phyloP scores from a whole-genome alignment of 2,797 vertebrate genomes.

The Pagetopsis macropterus region DNA sequence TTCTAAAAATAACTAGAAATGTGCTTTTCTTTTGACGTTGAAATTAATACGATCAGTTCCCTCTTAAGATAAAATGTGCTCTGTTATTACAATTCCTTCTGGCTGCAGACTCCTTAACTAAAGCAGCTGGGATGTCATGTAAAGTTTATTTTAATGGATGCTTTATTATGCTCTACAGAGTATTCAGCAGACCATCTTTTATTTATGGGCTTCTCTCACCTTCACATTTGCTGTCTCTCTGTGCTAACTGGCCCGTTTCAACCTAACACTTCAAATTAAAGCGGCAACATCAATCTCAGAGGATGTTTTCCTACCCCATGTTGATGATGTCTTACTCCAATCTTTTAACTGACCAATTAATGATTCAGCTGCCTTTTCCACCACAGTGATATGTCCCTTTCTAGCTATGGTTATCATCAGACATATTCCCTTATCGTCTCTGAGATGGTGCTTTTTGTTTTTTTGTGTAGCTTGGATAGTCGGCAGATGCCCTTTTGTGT shows the following conservation, averaged over 20 bases:
- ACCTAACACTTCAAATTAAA: slow-evolving; percentile 68
- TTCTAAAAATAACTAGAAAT: slow-evolving; percentile 40
- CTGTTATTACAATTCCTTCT: slow-evolving; percentile 38
- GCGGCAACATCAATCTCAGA: slow-evolving; percentile 61
- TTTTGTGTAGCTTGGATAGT: slow-evolving; percentile 57
- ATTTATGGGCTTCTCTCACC: slow-evolving; percentile 69
- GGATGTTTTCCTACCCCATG: slow-evolving; percentile 40
- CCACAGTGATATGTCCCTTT: slow-evolving; percentile 50
- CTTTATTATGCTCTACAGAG: slow-evolving; percentile 60
- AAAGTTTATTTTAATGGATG: slow-evolving; percentile 62
- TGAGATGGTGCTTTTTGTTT: slow-evolving; percentile 44
- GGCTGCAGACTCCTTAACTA: slow-evolving; percentile 44
- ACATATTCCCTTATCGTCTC: slow-evolving; percentile 60
- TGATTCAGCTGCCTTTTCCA: slow-evolving; percentile 34
- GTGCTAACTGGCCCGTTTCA: slow-evolving; percentile 68
- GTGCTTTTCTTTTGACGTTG: slow-evolving; percentile 26
- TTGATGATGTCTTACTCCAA: slow-evolving; percentile 59
- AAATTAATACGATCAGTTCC: slow-evolving; percentile 33
- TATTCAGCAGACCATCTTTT: slow-evolving; percentile 65
- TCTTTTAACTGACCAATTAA: slow-evolving; percentile 62
- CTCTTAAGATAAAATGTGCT: slow-evolving; percentile 28
- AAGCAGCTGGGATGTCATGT: slow-evolving; percentile 63
- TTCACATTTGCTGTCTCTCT: slow-evolving; percentile 68
- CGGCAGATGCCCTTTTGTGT: slow-evolving; percentile 72
- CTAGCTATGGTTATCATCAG: slow-evolving; percentile 67